Conservation (phyloP, 2,113 vertebrate species). For the Eurypyga helias region DNA sequence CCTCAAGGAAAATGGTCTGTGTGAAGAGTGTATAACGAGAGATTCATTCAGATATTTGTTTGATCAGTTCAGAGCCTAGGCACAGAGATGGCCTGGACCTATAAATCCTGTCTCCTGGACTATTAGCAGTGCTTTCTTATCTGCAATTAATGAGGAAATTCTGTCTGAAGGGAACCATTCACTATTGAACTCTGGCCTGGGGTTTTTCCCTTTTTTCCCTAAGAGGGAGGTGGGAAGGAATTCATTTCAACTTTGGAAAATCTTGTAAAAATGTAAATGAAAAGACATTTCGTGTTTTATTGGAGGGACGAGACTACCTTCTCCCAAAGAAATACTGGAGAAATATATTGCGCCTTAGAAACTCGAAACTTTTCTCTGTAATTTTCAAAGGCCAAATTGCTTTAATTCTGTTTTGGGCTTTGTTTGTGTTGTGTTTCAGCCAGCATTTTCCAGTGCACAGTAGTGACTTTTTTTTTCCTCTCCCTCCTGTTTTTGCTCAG, state of each 20-base stretch:
- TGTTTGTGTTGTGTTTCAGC: slow-evolving; percentile 69
- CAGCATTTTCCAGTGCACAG: slow-evolving; percentile 69
- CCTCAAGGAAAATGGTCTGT: not conserved
- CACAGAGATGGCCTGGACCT: slow-evolving; percentile 5
- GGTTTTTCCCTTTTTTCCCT: not conserved
- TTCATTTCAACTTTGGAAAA: slow-evolving; percentile 15
- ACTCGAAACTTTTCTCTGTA: not conserved
- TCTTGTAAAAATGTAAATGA: slow-evolving; percentile 11
- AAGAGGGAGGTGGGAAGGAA: not conserved
- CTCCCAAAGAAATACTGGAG: not conserved
- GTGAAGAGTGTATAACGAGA: not conserved
- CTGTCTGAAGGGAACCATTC: not conserved
- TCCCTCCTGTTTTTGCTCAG: slow-evolving; percentile 63
- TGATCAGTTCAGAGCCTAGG: not conserved
- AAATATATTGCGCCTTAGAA: not conserved
- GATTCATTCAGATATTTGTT: not conserved
- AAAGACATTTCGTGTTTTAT: not conserved
- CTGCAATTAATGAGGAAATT: not conserved
- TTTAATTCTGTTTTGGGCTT: slow-evolving; percentile 35
- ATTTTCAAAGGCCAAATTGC: slow-evolving; percentile 56
- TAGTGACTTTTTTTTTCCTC: slow-evolving; percentile 54
- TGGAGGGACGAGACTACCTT: not conserved
- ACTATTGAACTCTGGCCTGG: not conserved
- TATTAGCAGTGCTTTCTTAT: slow-evolving; percentile 1
- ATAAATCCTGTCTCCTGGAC: slow-evolving; percentile 4